Evolutionary conservation across 2,888 invertebrate genomes (phyloP).

Genomic region (Trachelus tabidus): DNA sequence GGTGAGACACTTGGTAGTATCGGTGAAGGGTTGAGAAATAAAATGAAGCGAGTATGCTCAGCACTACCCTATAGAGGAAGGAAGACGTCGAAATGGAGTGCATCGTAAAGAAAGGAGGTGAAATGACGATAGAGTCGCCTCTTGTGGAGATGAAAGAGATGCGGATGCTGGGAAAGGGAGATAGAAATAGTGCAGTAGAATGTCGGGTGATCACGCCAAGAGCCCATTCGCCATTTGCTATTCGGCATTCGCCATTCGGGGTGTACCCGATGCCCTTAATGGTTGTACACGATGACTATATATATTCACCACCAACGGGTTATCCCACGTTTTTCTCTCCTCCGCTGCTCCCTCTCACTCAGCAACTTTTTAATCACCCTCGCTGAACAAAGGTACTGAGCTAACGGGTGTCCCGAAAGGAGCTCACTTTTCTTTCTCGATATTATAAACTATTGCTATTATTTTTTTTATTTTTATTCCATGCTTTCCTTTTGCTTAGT

Average conservation of each 20-base stretch:
- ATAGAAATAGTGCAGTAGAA: constrained; percentile 14
- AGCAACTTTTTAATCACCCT: constrained; percentile 58
- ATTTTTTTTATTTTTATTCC: not conserved
- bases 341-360: constrained; percentile 32
- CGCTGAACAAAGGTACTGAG: constrained; percentile 48
- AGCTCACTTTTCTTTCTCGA: not conserved
- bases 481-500: not conserved
- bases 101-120: constrained; percentile 6
- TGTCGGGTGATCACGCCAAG: constrained; percentile 37
- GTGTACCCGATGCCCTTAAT: constrained; percentile 45
- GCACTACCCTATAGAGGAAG: not conserved
- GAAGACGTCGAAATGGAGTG: constrained; percentile 18
- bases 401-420: constrained; percentile 36
- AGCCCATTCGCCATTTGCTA: constrained; percentile 33
- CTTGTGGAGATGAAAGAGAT: constrained; percentile 19
- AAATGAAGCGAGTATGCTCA: constrained; percentile 6
- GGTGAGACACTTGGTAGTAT: constrained; percentile 19
- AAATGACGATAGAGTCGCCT: constrained; percentile 13
- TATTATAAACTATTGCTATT: not conserved
- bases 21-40: constrained; percentile 16
- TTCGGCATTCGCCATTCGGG: constrained; percentile 11
- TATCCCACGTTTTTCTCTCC: constrained; percentile 39
- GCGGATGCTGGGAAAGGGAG: constrained; percentile 21
- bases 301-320: constrained; percentile 31
- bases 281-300: constrained; percentile 37